These are phyloP conservation scores for Luidia sarsii DNA, from an alignment of 53 echinoderm and acorn worm species.

Conservation along the genomic window DNA sequence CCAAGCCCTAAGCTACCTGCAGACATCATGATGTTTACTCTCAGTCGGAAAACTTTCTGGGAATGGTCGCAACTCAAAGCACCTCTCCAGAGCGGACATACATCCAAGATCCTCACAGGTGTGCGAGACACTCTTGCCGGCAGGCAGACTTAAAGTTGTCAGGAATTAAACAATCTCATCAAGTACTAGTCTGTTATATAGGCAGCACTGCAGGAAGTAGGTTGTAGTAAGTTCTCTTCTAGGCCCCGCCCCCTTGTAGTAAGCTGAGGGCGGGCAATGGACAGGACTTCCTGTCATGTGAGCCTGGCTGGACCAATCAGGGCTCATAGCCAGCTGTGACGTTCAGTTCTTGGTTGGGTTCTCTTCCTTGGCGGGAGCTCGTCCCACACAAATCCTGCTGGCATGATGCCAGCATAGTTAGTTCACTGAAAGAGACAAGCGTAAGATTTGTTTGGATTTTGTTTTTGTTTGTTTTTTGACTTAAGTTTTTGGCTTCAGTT, in stretches of 20 bases:
- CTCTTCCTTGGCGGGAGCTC: constrained; percentile 36
- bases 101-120: too few species aligned
- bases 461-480: too few species aligned
- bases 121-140: too few species aligned
- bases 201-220: constrained; percentile 19
- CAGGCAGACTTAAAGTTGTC: too few species aligned
- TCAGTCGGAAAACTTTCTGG: too few species aligned
- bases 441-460: too few species aligned
- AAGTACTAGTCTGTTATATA: constrained; percentile 21
- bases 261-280: constrained; percentile 16
- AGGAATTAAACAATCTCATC: constrained; percentile 3
- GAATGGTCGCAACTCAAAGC: too few species aligned
- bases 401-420: constrained; percentile 31
- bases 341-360: constrained; percentile 19
- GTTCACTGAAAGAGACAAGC: too few species aligned
- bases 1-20: not conserved
- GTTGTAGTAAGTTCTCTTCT: constrained; percentile 37
- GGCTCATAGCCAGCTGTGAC: not conserved
- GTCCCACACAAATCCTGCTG: not conserved
- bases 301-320: constrained; percentile 10
- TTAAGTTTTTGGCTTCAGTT: too few species aligned
- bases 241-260: constrained; percentile 38
- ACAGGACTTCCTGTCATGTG: constrained; percentile 47
- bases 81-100: too few species aligned
- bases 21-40: not conserved